Evolutionary conservation across 2,797 vertebrate species (phyloP), one percentile per base, ranked within the genome.

Genomic region (Hybognathus amarus): DNA sequence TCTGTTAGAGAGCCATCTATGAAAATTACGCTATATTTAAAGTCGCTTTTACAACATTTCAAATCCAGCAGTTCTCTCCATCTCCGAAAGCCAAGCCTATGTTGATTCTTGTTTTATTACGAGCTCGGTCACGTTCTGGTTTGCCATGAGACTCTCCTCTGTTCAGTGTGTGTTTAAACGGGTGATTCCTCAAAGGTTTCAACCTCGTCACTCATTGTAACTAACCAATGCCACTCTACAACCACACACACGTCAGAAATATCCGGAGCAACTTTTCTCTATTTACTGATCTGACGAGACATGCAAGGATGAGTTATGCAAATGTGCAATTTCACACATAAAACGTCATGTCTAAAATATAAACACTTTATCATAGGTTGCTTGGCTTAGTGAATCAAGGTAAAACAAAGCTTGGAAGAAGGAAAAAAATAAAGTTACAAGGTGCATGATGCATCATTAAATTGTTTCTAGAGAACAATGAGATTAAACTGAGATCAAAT

Each of bases 21-120:
- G 45, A 4, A 12, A 47, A 15, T 15, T n/a, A 27, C 0, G 1
- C 2, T 2, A 27, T 24, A 0, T 27, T 2, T 5, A 1, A n/a
- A 2, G 56, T 61, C 10, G 0, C 59, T 61, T 61, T 27, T 15
- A 61, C 24, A 27, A 61, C 59, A 61, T 61, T 27, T 61, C 59
- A 27, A 61, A 30, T 61, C 24, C 13, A 2, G 15, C 24, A 27
- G 12, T 30, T 61, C 59, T 61, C 6, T 0, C 27, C 24, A 63
- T 63, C 59, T 63, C 24, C 15, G 6, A 63, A 63, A 63, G 61
- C 2, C 59, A 63, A n/a, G 24, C 24, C 2, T 1, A 63, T 63
- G 24, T 63, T 63, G 61, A 30, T 63, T 63, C 61, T 63, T 17
- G 61, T 63, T 63, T 30, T 63, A 30, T 63, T 63, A 63, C 13